Evolutionary conservation across 2,888 invertebrate genomes (phyloP), one percentile per base, ranked within the genome.

Genomic region (Hipparchia sbordonii): DNA sequence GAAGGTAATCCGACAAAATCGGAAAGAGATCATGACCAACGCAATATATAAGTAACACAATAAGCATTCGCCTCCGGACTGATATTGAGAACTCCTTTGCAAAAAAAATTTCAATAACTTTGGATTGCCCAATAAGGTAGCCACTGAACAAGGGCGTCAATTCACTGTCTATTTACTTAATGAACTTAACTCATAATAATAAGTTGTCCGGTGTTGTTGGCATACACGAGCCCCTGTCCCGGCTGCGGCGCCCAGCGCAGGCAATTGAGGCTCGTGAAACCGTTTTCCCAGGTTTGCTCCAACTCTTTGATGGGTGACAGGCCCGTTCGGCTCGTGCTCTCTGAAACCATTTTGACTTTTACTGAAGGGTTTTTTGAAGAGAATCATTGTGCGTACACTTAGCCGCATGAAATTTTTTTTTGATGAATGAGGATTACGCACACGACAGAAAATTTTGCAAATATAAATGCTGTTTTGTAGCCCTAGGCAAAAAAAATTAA

Each of bases 201-300:
- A 77, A 98, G 94, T 82, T 97, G 96, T 70, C 98, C 98, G 23
- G 96, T 96, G 86, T 97, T 98, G 78, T 97, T 98, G 39, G 97
- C 97, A 87, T 97, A 98, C 67, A 97, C 96, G 72, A 98, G 94
- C 2, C 98, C 98, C 84, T 97, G 97, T 0, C 98, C 98, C 0
- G 97, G 95, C 65, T 95, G 95, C 0, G 97, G 97, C 71, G 97
- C 95, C 97, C 97, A 98, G 71, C 97, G 94, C 70, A 97, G 96
- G 81, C 97, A 97, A 92, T 98, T 98, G 63, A 97, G 95, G 85
- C 96, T 97, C 72, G 96, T 96, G 81, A 96, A 95, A 66, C 95
- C 95, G 62, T 95, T 94, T 77, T 95, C 95, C 89, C 95, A 94
- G 78, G 92, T 95, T 80, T 96, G 96, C 81, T 96, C 95, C 76